A percentile compares a stretch with the other conserved stretches of the same genome.
These are phyloP conservation scores for Macrostomum cliftonense DNA, from an alignment of 2,888 invertebrate species.

Conservation along the genomic window DNA sequence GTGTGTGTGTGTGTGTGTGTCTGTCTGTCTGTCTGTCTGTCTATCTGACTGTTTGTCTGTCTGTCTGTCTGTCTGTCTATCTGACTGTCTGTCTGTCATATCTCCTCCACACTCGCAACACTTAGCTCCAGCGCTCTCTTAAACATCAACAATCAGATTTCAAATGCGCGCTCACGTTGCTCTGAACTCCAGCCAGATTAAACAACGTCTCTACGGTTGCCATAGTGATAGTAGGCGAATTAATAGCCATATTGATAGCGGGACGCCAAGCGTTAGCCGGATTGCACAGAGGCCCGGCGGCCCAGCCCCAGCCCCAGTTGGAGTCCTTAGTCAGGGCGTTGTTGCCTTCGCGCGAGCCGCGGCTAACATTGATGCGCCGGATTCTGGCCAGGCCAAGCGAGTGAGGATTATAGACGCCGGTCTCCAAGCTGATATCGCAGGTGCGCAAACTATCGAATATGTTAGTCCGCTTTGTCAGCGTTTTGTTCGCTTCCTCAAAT, in stretches of 20 bases:
- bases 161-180: neutral
- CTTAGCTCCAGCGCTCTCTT: too few relatives aligned
- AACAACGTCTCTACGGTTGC: neutral
- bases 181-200: neutral
- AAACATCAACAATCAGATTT: too few relatives aligned
- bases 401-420: conserved; percentile 25
- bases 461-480: conserved; percentile 12
- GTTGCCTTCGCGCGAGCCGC: conserved; percentile 42
- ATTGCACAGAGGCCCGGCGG: neutral
- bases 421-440: conserved; percentile 11
- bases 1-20: too few relatives aligned
- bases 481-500: conserved; percentile 17
- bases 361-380: conserved; percentile 32
- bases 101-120: too few relatives aligned
- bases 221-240: conserved; percentile 4
- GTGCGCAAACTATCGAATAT: conserved; percentile 4
- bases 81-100: too few relatives aligned
- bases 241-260: conserved; percentile 2
- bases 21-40: too few relatives aligned
- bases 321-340: conserved; percentile 39
- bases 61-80: too few relatives aligned
- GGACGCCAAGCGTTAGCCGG: neutral
- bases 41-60: too few relatives aligned
- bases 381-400: conserved; percentile 28
- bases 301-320: too few relatives aligned